Conservation (phyloP, 2,888 invertebrate genomes). For the Selenia dentaria region DNA sequence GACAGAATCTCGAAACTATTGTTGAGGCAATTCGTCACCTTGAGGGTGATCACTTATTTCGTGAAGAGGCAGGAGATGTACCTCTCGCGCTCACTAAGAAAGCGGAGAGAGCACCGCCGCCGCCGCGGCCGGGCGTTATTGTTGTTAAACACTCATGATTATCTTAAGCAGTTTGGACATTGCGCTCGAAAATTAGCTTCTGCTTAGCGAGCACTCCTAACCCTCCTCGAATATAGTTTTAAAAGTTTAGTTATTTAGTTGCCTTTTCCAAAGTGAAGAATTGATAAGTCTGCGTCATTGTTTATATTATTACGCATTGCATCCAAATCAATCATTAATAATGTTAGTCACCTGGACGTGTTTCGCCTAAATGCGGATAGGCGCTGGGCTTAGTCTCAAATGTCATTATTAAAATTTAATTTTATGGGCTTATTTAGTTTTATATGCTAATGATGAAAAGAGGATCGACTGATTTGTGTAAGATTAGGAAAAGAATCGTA, state of each 20-base stretch:
- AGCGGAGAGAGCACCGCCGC: constrained; percentile 74
- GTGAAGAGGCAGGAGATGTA: constrained; percentile 87
- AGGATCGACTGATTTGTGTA: constrained; percentile 73
- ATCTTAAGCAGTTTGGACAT: constrained; percentile 55
- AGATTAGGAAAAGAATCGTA: constrained; percentile 55
- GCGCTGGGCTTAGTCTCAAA: constrained; percentile 81
- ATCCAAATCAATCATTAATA: constrained; percentile 59
- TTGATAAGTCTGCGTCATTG: constrained; percentile 80
- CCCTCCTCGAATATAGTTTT: constrained; percentile 81
- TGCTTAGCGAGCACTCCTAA: constrained; percentile 64
- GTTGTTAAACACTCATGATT: constrained; percentile 95
- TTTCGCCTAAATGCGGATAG: constrained; percentile 60
- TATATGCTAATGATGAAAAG: constrained; percentile 54
- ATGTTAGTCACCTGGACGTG: constrained; percentile 59
- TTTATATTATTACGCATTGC: constrained; percentile 65
- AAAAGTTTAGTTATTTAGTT: constrained; percentile 74
- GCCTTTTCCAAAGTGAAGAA: constrained; percentile 81
- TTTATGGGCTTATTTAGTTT: constrained; percentile 58
- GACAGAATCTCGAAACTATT: constrained; percentile 98
- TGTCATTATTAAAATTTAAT: constrained; percentile 60
- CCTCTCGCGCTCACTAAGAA: constrained; percentile 86
- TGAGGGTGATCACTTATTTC: constrained; percentile 97
- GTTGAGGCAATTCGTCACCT: constrained; percentile 99
- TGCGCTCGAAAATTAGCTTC: constrained; percentile 57
- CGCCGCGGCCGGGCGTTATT: constrained; percentile 94